These are phyloP conservation scores for Labia minor DNA, from an alignment of 2,888 invertebrate species.

Conservation along the genomic window DNA sequence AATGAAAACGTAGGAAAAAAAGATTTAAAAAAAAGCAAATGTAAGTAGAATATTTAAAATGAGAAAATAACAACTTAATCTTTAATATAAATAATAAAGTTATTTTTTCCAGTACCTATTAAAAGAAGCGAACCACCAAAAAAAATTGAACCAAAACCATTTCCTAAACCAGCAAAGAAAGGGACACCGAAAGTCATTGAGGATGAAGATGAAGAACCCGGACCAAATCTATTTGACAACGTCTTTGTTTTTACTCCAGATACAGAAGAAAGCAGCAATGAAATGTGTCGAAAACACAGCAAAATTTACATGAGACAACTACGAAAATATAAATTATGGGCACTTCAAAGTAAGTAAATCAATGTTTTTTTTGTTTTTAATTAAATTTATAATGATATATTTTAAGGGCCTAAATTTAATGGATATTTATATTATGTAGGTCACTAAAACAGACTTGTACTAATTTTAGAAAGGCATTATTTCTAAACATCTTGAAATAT, in stretches of 20 bases:
- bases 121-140: no score
- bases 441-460: neutral
- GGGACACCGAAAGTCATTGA: conserved; percentile 22
- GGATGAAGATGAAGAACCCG: conserved; percentile 21
- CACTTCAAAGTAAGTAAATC: conserved; percentile 59
- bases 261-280: conserved; percentile 51
- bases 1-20: neutral
- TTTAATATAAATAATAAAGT: no score
- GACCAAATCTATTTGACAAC: conserved; percentile 20
- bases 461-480: no score
- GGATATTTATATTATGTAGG: neutral
- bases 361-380: no score
- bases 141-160: no score
- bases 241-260: conserved; percentile 58
- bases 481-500: no score
- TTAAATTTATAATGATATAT: no score
- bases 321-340: conserved; percentile 58
- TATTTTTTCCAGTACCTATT: no score
- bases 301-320: conserved; percentile 56
- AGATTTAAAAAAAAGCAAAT: neutral
- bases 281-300: conserved; percentile 56
- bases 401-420: no score
- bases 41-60: neutral
- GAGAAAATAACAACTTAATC: neutral
- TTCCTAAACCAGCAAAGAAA: conserved; percentile 14